A percentile compares a stretch with the other conserved stretches of the same genome.
These are phyloP conservation scores for Sarcophaga bullata DNA, from an alignment of 1,140 invertebrate genomes.

Conservation along the genomic window DNA sequence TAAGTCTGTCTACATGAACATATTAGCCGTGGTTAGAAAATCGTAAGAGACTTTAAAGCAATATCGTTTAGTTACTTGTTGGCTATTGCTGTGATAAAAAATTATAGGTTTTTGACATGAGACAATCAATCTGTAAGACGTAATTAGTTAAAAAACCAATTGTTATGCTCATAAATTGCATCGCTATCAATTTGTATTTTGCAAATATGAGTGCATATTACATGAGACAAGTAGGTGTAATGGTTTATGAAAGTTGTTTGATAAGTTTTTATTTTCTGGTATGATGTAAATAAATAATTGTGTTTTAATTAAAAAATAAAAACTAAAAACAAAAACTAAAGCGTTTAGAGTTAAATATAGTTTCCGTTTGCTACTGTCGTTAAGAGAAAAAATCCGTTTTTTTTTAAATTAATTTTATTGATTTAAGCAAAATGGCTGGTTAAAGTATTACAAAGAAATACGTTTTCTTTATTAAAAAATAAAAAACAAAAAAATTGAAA, in stretches of 20 bases:
- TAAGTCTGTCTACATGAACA: no score
- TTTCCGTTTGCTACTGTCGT: neutral
- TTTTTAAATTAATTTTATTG: neutral
- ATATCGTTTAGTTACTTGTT: no score
- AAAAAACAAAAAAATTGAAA: no score
- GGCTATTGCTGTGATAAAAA: neutral
- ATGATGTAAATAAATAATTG: neutral
- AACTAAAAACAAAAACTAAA: neutral
- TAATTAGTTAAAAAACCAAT: constrained; percentile 3
- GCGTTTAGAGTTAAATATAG: neutral
- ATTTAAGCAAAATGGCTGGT: neutral
- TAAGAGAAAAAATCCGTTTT: neutral
- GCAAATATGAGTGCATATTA: no score
- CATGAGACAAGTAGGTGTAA: neutral
- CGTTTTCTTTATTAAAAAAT: no score
- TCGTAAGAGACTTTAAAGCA: neutral
- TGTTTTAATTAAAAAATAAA: neutral
- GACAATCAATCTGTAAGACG: neutral
- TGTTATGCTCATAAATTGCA: neutral
- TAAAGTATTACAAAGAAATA: neutral
- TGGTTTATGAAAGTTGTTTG: neutral
- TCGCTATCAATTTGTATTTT: no score
- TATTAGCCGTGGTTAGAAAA: neutral
- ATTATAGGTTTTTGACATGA: constrained; percentile 10
- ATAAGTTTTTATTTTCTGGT: neutral